Conservation (phyloP, 2,888 invertebrate species). For the Artemia sinica region DNA sequence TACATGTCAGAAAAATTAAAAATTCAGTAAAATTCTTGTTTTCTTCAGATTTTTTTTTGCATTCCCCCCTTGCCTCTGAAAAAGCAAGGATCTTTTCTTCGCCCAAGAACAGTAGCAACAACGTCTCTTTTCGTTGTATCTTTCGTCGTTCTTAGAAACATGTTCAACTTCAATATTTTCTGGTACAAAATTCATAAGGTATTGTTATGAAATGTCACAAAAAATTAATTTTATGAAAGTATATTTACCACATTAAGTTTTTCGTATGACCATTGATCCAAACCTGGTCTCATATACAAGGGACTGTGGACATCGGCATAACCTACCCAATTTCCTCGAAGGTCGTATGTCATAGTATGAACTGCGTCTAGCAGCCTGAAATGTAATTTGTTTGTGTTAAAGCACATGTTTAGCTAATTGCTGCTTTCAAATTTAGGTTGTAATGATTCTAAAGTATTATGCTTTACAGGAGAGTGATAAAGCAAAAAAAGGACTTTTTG, state of each 20-base stretch:
- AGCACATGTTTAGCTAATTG: constrained; percentile 20
- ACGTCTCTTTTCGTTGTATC: neutral
- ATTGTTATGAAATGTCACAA: too few relatives aligned
- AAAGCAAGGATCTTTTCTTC: too few relatives aligned
- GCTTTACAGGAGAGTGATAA: constrained; percentile 25
- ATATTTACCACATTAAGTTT: constrained; percentile 65
- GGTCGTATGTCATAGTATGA: constrained; percentile 26
- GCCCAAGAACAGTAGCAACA: neutral
- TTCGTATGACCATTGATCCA: constrained; percentile 71
- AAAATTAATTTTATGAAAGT: too few relatives aligned
- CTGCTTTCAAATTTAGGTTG: constrained; percentile 15
- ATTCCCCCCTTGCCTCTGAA: too few relatives aligned
- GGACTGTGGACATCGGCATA: constrained; percentile 79
- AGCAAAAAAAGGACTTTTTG: too few relatives aligned
- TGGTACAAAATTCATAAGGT: too few relatives aligned
- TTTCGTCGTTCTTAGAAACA: neutral
- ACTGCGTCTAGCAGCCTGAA: constrained; percentile 21
- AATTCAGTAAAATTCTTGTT: too few relatives aligned
- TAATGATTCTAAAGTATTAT: constrained; percentile 24
- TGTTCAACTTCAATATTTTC: neutral
- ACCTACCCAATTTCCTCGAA: constrained; percentile 50
- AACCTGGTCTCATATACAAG: constrained; percentile 58
- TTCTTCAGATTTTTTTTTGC: too few relatives aligned
- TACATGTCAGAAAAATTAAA: too few relatives aligned
- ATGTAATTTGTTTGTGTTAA: neutral